phyloP scores from a whole-genome alignment of 2,113 vertebrate species.

The Carollia perspicillata region DNA sequence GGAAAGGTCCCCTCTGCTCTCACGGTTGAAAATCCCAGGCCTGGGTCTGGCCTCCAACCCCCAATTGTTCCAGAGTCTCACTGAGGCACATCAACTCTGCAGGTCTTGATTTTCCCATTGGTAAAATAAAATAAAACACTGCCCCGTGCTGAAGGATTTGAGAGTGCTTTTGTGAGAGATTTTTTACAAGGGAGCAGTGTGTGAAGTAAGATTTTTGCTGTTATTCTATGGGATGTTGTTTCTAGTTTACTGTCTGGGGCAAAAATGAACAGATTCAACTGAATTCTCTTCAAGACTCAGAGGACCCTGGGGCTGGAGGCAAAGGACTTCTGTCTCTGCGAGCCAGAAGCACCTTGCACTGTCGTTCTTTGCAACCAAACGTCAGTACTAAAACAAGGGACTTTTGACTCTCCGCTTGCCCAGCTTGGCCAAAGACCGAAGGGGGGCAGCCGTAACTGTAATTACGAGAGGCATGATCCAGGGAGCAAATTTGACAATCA shows the following conservation, averaged over 20 bases:
- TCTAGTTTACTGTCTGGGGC: neutral
- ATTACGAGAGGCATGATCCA: neutral
- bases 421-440: constrained; percentile 31
- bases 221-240: neutral
- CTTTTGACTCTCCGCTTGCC: constrained; percentile 34
- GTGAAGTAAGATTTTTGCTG: neutral
- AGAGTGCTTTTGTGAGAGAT: neutral
- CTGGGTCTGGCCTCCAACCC: neutral
- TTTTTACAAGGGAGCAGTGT: neutral
- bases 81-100: neutral
- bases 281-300: neutral
- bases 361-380: neutral
- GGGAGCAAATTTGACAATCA: constrained; percentile 29
- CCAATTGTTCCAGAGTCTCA: neutral
- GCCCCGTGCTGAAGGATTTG: neutral
- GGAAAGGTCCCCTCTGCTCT: neutral
- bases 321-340: neutral
- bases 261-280: constrained; percentile 13
- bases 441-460: neutral
- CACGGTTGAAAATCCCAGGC: neutral
- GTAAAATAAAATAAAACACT: constrained; percentile 10
- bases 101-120: neutral
- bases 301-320: neutral
- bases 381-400: neutral
- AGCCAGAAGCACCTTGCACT: neutral